A percentile compares a stretch with the other conserved stretches of the same genome.
These are phyloP conservation scores for Lepilemur septentrionalis DNA, from an alignment of 2,797 vertebrate species.

Conservation along the genomic window DNA sequence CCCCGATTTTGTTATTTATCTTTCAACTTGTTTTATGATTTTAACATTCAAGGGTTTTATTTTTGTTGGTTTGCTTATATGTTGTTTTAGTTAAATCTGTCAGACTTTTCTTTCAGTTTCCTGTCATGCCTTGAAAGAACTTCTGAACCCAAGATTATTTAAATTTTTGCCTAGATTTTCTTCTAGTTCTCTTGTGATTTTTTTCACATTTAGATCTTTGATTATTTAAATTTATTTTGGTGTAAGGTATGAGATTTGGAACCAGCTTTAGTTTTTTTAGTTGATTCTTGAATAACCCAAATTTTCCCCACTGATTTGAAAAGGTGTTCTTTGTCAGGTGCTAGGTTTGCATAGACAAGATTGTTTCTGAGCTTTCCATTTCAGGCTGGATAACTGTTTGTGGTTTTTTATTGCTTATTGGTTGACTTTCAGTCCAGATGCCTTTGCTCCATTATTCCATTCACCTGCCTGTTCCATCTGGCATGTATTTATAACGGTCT, in stretches of 20 bases:
- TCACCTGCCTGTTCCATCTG: neutral
- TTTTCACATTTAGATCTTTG: neutral
- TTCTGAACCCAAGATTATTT: neutral
- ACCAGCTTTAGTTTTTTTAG: neutral
- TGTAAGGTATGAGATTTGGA: neutral
- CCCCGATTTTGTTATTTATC: neutral
- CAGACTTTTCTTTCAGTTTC: neutral
- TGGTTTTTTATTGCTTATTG: neutral
- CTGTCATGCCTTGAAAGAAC: neutral
- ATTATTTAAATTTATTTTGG: neutral
- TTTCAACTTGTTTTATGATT: neutral
- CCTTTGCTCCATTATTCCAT: neutral
- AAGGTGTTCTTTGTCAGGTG: neutral
- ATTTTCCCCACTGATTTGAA: neutral
- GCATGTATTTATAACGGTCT: neutral
- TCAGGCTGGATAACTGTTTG: neutral
- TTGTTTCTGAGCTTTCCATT: neutral
- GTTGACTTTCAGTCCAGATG: neutral
- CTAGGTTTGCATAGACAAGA: neutral
- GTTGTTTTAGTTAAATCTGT: neutral
- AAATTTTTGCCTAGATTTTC: neutral
- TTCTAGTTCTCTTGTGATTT: neutral
- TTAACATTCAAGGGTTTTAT: neutral
- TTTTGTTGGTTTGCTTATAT: neutral
- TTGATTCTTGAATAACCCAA: neutral